These are phyloP conservation scores for Brachionus paranguensis DNA, from an alignment of 1,140 invertebrate species.

Conservation along the genomic window DNA sequence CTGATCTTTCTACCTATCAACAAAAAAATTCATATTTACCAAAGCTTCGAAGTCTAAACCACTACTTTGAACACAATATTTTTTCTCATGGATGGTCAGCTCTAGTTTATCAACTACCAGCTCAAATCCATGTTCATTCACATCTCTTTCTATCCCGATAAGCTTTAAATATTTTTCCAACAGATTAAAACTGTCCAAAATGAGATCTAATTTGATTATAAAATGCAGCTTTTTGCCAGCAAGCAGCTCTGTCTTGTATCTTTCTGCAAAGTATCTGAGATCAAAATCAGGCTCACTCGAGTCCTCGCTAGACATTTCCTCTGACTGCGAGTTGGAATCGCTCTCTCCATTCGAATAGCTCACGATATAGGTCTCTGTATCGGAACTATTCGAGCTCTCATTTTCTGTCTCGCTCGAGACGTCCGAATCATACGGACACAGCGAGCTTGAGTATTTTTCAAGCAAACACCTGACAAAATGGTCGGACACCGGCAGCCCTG, in stretches of 20 bases:
- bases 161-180: neutral
- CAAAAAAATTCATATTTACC: neutral
- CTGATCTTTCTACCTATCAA: neutral
- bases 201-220: neutral
- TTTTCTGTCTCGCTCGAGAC: neutral
- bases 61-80: neutral
- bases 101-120: neutral
- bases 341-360: neutral
- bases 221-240: neutral
- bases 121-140: neutral
- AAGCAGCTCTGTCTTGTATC: too few relatives aligned
- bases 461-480: neutral
- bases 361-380: neutral
- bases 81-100: neutral
- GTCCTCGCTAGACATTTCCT: neutral
- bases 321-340: neutral
- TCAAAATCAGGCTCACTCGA: slow-evolving; percentile 15
- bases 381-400: neutral
- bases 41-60: neutral
- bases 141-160: neutral
- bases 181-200: neutral
- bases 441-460: neutral
- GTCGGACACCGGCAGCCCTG: neutral
- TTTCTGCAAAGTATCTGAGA: neutral
- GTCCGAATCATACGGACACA: neutral